These are phyloP conservation scores for Gracilinanus agilis DNA, from an alignment of 2,113 vertebrate genomes.

Conservation along the genomic window DNA sequence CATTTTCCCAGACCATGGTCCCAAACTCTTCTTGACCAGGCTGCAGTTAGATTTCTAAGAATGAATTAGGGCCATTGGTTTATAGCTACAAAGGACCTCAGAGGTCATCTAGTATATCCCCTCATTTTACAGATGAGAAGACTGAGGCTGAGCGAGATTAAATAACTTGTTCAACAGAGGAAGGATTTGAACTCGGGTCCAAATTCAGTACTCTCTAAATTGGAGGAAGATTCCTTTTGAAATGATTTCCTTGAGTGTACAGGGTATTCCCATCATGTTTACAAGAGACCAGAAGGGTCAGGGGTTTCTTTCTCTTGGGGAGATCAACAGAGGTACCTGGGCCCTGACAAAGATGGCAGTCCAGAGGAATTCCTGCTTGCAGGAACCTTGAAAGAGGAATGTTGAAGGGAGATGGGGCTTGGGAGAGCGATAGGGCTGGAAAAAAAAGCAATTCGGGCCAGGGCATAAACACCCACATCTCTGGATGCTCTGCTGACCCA, in stretches of 20 bases:
- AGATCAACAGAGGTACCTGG: neutral
- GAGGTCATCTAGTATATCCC: neutral
- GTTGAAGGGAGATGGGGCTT: rapidly evolving
- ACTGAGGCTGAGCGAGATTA: neutral
- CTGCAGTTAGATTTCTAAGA: neutral
- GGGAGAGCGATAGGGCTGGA: neutral
- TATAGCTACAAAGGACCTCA: neutral
- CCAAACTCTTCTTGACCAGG: neutral
- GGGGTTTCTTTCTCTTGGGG: neutral
- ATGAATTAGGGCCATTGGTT: neutral
- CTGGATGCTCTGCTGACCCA: slow-evolving; percentile 67
- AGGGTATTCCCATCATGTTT: neutral
- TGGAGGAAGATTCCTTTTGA: neutral
- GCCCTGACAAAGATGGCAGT: neutral
- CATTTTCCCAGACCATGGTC: neutral
- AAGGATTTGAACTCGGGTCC: neutral
- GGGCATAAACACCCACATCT: slow-evolving; percentile 50
- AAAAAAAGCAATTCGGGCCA: neutral
- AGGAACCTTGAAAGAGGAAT: neutral
- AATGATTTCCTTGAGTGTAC: neutral
- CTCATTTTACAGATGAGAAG: neutral
- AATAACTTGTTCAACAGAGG: neutral
- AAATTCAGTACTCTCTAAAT: neutral
- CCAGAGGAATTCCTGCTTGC: neutral
- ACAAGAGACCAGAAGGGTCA: neutral